Evolutionary conservation across 2,797 vertebrate genomes (phyloP).

Genomic region (Poecile montanus): DNA sequence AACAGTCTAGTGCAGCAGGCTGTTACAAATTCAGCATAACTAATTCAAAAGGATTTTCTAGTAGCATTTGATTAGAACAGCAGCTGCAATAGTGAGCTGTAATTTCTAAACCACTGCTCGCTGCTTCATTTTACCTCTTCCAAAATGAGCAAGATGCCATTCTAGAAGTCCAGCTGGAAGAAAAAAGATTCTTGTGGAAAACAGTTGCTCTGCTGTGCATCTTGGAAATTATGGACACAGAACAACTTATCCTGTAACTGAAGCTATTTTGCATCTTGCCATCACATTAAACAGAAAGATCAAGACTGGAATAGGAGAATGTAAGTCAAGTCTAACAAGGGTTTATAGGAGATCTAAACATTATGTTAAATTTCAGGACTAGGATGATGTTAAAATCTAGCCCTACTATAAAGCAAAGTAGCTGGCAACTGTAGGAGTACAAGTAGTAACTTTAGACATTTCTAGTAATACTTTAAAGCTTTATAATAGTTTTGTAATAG

Average conservation of each 20-base stretch:
- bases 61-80: constrained; percentile 66
- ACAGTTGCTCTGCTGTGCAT: not conserved
- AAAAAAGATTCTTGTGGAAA: not conserved
- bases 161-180: constrained; percentile 28
- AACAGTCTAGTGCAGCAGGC: not conserved
- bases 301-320: not conserved
- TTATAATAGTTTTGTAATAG: not conserved
- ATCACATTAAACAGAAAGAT: not conserved
- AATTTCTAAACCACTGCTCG: constrained; percentile 55
- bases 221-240: not conserved
- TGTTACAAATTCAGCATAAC: constrained; percentile 66
- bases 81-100: constrained; percentile 58
- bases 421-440: not conserved
- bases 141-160: constrained; percentile 44
- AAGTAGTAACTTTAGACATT: not conserved
- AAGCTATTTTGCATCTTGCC: not conserved
- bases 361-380: not conserved
- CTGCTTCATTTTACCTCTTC: constrained; percentile 52
- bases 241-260: not conserved
- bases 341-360: not conserved
- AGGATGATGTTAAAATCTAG: not conserved
- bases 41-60: constrained; percentile 62
- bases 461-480: not conserved
- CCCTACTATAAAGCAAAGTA: not conserved
- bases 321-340: not conserved